phyloP scores from a whole-genome alignment of 2,888 invertebrate species.

The Leptura quadrifasciata region DNA sequence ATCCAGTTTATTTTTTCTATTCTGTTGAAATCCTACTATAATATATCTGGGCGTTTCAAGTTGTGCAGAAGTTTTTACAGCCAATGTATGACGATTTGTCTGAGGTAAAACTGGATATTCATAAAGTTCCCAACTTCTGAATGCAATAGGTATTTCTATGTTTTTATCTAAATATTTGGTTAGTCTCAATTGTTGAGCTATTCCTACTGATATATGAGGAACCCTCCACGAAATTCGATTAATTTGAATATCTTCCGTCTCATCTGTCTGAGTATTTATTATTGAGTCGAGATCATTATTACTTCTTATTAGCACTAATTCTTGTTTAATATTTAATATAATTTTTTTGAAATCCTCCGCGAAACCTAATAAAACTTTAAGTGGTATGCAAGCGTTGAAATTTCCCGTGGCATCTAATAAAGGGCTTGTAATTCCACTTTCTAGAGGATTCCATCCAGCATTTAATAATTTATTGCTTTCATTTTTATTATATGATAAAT shows the following conservation, averaged over 20 bases:
- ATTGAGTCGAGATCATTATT: constrained; percentile 57
- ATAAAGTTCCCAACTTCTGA: too few species aligned
- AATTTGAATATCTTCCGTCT: constrained; percentile 29
- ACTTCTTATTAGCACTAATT: constrained; percentile 66
- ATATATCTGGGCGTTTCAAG: constrained; percentile 66
- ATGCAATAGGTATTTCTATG: too few species aligned
- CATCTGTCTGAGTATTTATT: constrained; percentile 1
- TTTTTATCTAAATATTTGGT: not conserved
- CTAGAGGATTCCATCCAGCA: too few species aligned
- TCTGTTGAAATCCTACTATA: constrained; percentile 69
- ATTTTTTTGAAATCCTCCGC: too few species aligned
- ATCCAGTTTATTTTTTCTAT: constrained; percentile 61
- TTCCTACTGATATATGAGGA: constrained; percentile 13
- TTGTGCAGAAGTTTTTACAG: constrained; percentile 59
- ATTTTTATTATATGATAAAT: constrained; percentile 1
- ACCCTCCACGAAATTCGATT: constrained; percentile 23
- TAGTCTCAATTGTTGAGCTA: constrained; percentile 1
- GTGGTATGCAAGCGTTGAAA: constrained; percentile 41
- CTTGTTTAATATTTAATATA: too few species aligned
- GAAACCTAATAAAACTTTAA: too few species aligned
- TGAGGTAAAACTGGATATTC: constrained; percentile 45
- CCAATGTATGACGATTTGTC: constrained; percentile 57
- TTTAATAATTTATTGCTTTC: too few species aligned
- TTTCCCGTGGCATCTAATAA: too few species aligned
- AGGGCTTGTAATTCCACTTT: too few species aligned